phyloP scores from a whole-genome alignment of 2,113 vertebrate genomes.

The Albula goreensis region DNA sequence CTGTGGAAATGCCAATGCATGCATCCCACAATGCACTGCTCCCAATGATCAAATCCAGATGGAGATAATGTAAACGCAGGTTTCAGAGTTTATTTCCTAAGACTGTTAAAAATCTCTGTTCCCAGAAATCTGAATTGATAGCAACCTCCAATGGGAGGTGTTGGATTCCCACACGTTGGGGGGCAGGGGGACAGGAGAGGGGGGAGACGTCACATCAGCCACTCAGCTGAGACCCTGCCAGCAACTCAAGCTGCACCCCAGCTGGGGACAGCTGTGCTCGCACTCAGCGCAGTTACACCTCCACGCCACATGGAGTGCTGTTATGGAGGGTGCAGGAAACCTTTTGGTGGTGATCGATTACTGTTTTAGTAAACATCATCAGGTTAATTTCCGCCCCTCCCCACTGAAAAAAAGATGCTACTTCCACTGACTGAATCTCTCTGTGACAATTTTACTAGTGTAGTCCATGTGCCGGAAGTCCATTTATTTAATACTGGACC shows the following conservation, averaged over 20 bases:
- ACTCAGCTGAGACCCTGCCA: neutral
- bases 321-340: no score
- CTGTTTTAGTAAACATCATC: no score
- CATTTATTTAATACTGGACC: no score
- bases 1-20: neutral
- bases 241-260: neutral
- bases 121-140: neutral
- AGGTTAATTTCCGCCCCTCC: no score
- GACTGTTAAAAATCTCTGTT: neutral
- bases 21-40: constrained; percentile 7
- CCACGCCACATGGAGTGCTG: no score
- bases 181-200: neutral
- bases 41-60: constrained; percentile 59
- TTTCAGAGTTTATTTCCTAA: neutral
- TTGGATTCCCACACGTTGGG: neutral
- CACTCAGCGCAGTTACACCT: no score
- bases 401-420: no score
- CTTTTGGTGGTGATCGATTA: no score
- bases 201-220: no score
- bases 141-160: neutral
- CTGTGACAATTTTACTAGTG: no score
- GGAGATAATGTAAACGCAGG: constrained; percentile 15
- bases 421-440: no score
- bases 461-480: no score
- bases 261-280: neutral